Evolutionary conservation across 1,140 invertebrate genomes (phyloP).

Genomic region (Euwallacea similis): DNA sequence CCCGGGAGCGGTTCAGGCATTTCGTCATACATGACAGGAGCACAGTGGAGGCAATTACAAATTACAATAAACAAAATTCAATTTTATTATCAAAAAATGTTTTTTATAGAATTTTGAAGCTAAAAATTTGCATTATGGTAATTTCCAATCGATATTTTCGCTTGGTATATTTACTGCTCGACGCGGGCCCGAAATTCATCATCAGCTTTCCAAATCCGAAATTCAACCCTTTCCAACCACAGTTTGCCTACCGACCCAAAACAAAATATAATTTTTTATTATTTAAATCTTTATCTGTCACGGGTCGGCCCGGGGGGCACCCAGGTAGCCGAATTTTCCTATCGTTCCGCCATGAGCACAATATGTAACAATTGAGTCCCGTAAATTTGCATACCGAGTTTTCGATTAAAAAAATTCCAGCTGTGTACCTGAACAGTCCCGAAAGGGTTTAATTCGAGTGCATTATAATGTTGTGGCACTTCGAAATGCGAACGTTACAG

Average conservation of each 20-base stretch:
- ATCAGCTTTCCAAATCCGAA: background rate
- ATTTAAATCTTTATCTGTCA: slow-evolving; percentile 31
- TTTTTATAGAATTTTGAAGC: too few relatives aligned
- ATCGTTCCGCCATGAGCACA: slow-evolving; percentile 40
- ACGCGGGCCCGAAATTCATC: too few relatives aligned
- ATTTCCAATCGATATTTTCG: too few relatives aligned
- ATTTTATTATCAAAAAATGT: too few relatives aligned
- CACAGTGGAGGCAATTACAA: too few relatives aligned
- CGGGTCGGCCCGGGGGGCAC: slow-evolving; percentile 9
- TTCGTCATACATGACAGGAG: too few relatives aligned
- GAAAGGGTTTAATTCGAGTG: slow-evolving; percentile 30
- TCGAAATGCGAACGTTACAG: slow-evolving; percentile 28
- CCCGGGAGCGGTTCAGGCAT: too few relatives aligned
- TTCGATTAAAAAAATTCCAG: slow-evolving; percentile 40
- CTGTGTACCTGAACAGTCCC: slow-evolving; percentile 42
- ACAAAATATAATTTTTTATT: slow-evolving; percentile 28
- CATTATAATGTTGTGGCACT: slow-evolving; percentile 29
- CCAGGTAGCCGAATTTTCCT: slow-evolving; percentile 34
- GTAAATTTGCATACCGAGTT: slow-evolving; percentile 44
- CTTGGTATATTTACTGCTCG: too few relatives aligned
- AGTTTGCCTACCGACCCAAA: slow-evolving; percentile 28
- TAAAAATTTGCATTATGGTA: too few relatives aligned
- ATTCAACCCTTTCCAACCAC: slow-evolving; percentile 11
- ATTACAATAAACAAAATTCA: too few relatives aligned
- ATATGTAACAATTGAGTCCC: slow-evolving; percentile 43